Evolutionary conservation across 2,888 invertebrate genomes (phyloP), one percentile per base, ranked within the genome.

Genomic region (Callosobruchus maculatus): DNA sequence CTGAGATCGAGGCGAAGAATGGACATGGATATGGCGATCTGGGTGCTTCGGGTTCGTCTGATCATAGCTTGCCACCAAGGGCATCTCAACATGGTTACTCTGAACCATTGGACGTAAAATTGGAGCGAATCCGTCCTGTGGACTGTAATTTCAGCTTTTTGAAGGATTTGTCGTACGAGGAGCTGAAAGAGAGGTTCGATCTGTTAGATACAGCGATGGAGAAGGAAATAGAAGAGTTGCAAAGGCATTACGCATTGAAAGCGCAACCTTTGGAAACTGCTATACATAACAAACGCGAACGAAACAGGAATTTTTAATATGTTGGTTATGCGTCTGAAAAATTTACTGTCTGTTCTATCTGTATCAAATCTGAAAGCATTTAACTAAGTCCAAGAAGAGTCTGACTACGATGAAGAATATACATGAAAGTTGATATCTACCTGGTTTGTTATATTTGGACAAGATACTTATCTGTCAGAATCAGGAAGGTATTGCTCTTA

Each of bases 171-270:
- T 75, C 77, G 2, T 81, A 79, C 71, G 94, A 95, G 84, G 98
- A 99, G 88, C 90, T 99, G 82, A 95, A 97, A 88, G 92, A 93
- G 84, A 92, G 97, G 82, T 94, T 99, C 92, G 91, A 94, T 79
- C 93, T 93, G 84, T 90, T 99, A 84, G 99, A 99, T 89, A 93
- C 95, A 21, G 98, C 99, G 88, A 99, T 99, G 98, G 99, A 99
- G 88, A 92, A 95, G 73, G 99, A 99, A 89, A 97, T 99, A 82
- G 98, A 98, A 84, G 97, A 97, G 87, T 90, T 99, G 79, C 92
- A 96, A 84, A 92, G 95, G 83, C 92, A 97, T 84, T 99, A 98
- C 90, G 95, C 96, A 88, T 95, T 96, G 82, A 99, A 99, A 89
- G 91, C 98, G 73, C 97, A 98, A 86, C 99, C 99, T 79, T 98